Base-by-base conservation (phyloP, 2,888 invertebrate genomes). In the Erpobdella octoculata region DNA sequence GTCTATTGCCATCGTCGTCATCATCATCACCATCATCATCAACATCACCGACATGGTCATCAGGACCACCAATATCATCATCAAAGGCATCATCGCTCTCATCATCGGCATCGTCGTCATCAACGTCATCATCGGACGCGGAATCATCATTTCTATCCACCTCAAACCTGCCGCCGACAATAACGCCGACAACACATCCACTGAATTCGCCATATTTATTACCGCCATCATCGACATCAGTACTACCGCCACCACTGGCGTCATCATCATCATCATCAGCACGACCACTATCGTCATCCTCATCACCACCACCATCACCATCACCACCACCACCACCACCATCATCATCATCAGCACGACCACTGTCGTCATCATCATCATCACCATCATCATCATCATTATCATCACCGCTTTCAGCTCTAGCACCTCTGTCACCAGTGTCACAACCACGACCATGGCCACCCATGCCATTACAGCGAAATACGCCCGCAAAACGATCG, bases 231-330 rank as follows among this genome's bases (percentile, higher is more conserved):
- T 12, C 41, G 25, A 28, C 38, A 66, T n/a, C 18, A n/a, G 33
- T 62, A 5, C 33, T 35, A 21, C 62, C 33, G 31, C 35, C 33
- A 62, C 35, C 62, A 21, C 31, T 35, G 35, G 31, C 62, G 12
- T 62, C 31, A 31, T 4, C 62, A 28, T 2, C 33, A n/a, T 28
- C 62, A 6, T 62, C 62, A 35, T 31, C 25, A 31, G 33, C 21
- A 28, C n/a, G 33, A 6, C 4, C 66, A 66, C 33, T 31, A 1
- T 69, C 58, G 38, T 69, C 53, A 31, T 58, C 58, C 9, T 66
- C 68, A 33, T 53, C 72, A 66, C 59, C 41, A 48, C 5, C 66
- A 53, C 36, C 41, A 68, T 68, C 72, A 68, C 68, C 72, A 68
- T 72, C 67, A 38, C 38, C 67, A 46, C 31, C 38, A 25, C 28